Evolutionary conservation across 2,797 vertebrate genomes (phyloP), one percentile per base, ranked within the genome.

Genomic region (Myotis daubentonii): DNA sequence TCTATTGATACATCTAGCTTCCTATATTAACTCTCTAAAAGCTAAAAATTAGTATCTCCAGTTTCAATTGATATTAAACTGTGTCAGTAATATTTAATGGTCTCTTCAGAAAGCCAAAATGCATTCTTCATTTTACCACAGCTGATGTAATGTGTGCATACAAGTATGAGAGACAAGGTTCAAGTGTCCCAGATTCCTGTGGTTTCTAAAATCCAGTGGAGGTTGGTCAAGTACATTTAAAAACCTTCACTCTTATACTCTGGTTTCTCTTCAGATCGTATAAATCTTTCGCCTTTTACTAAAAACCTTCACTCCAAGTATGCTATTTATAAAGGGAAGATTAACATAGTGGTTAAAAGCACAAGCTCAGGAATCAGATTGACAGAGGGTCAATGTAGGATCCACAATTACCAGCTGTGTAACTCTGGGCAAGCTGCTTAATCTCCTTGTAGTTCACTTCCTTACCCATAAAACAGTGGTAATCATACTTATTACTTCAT

Each of bases 51-150:
- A 71, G 16, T 9, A 94, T 75, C 33, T 62, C 20, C 33, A 91
- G n/a, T 82, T 25, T 65, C 41, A 47, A 82, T 19, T 91, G 49
- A 53, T 74, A 70, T 0, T 62, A 9, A 84, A 94, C 30, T 55
- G 8, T 22, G 41, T 30, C 79, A 71, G 44, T 65, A 86, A 70
- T 30, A 81, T n/a, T 89, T 71, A 94, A 87, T 87, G 47, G 20
- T 68, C n/a, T 79, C 71, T 80, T 81, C 47, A 89, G 23, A 94
- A 86, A 89, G 10, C 25, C 91, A 91, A 93, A 93, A 91, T 60
- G 22, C 41, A 83, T 38, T 92, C 19, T 49, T 68, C 25, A 60
- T 78, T 95, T 89, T 83, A 41, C 41, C 36, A 44, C 33, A 53
- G 9, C 3, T 66, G 36, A 91, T 38, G 13, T 38, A 90, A 66